A percentile compares a stretch with the other conserved stretches of the same genome.
Conservation (phyloP, 2,113 vertebrate genomes). For the Corynorhinus townsendii region DNA sequence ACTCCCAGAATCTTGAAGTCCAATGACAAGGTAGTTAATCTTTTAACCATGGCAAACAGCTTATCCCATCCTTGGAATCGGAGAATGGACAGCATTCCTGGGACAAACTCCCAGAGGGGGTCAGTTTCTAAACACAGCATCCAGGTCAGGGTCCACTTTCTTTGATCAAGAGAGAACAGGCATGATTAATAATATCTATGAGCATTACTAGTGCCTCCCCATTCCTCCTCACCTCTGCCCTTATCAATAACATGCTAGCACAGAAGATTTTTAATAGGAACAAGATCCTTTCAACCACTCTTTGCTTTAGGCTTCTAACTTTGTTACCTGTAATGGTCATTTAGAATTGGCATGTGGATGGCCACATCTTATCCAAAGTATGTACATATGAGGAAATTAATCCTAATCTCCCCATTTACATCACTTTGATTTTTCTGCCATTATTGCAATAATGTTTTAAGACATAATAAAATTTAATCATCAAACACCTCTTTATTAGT, state of each 20-base stretch:
- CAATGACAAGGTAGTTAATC: too few relatives aligned
- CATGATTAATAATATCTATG: too few relatives aligned
- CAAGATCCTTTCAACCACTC: slow-evolving; percentile 63
- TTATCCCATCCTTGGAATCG: too few relatives aligned
- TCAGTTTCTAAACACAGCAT: too few relatives aligned
- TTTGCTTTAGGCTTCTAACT: slow-evolving; percentile 70
- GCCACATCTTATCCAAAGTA: slow-evolving; percentile 76
- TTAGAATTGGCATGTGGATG: slow-evolving; percentile 53
- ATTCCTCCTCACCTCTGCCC: too few relatives aligned
- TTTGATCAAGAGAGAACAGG: too few relatives aligned
- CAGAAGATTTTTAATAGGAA: slow-evolving; percentile 51
- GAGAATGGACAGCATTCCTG: too few relatives aligned
- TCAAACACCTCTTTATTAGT: not conserved
- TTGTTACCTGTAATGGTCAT: slow-evolving; percentile 61
- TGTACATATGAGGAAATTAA: slow-evolving; percentile 40
- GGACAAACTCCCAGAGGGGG: too few relatives aligned
- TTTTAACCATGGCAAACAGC: too few relatives aligned
- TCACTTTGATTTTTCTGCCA: not conserved
- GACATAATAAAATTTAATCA: not conserved
- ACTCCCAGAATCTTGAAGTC: too few relatives aligned
- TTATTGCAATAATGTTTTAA: not conserved
- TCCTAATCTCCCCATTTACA: not conserved
- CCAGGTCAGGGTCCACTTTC: too few relatives aligned
- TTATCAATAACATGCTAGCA: not conserved
- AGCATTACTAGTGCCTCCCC: too few relatives aligned